Conservation (phyloP, 2,797 vertebrate species). For the Spea hammondii region DNA sequence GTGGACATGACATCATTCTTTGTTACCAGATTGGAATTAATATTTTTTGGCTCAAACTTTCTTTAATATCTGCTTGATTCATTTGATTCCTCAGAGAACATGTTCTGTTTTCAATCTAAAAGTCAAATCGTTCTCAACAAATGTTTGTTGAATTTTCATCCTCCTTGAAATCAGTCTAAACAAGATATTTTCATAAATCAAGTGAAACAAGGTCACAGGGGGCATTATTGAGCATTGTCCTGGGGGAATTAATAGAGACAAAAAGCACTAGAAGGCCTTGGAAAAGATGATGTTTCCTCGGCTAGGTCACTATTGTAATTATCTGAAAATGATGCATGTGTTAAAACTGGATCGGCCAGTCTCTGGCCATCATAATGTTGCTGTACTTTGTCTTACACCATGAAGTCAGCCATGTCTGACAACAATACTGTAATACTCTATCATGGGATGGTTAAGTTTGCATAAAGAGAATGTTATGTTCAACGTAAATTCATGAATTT, state of each 20-base stretch:
- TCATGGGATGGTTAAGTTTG: too few relatives aligned
- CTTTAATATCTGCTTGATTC: slow-evolving; percentile 42
- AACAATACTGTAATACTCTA: too few relatives aligned
- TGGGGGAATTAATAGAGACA: not conserved
- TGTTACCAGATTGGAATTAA: slow-evolving; percentile 33
- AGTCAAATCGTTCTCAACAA: slow-evolving; percentile 8
- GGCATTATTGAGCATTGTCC: not conserved
- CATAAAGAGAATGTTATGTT: too few relatives aligned
- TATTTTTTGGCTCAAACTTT: slow-evolving; percentile 30
- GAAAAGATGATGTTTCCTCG: not conserved
- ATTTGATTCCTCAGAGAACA: slow-evolving; percentile 22
- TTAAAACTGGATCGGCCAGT: too few relatives aligned
- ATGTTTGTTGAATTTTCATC: slow-evolving; percentile 3
- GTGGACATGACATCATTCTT: slow-evolving; percentile 38
- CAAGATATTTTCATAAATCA: slow-evolving; percentile 20
- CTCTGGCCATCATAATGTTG: too few relatives aligned
- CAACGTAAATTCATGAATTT: too few relatives aligned
- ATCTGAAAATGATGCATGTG: not conserved
- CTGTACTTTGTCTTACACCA: too few relatives aligned
- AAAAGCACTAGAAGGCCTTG: not conserved
- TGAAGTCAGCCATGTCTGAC: too few relatives aligned
- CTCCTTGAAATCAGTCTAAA: not conserved
- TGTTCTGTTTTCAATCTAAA: slow-evolving; percentile 29
- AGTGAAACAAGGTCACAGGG: not conserved
- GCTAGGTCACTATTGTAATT: not conserved